Evolutionary conservation across 2,113 vertebrate species (phyloP).

Genomic region (Ameiurus melas): DNA sequence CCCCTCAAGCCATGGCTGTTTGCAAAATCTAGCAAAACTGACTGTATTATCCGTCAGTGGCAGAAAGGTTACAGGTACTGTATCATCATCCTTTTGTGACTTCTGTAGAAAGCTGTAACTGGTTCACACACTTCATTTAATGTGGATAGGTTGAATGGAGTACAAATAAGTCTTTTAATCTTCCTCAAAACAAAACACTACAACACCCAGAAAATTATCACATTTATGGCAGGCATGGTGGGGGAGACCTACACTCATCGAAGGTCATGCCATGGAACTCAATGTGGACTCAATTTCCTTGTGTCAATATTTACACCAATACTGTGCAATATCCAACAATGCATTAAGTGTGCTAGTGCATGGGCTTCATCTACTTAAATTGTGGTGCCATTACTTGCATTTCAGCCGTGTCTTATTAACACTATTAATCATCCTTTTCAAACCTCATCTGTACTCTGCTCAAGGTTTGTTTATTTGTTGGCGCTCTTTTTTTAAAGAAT

Average conservation of each 20-base stretch:
- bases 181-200: background rate
- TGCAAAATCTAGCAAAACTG: slow-evolving; percentile 28
- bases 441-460: slow-evolving; percentile 59
- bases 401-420: slow-evolving; percentile 55
- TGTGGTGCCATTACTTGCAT: slow-evolving; percentile 41
- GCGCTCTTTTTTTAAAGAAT: slow-evolving; percentile 50
- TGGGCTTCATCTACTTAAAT: slow-evolving; percentile 34
- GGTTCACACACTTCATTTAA: background rate
- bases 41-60: background rate
- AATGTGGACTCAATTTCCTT: slow-evolving; percentile 48
- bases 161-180: background rate
- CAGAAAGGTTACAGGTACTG: slow-evolving; percentile 19
- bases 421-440: slow-evolving; percentile 57
- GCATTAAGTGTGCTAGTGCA: slow-evolving; percentile 29
- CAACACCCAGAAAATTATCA: slow-evolving; percentile 2
- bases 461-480: slow-evolving; percentile 51
- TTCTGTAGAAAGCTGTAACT: background rate
- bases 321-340: slow-evolving; percentile 33
- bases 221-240: slow-evolving; percentile 6
- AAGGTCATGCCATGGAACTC: slow-evolving; percentile 31
- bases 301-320: slow-evolving; percentile 50
- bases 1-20: slow-evolving; percentile 38
- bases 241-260: too few relatives aligned
- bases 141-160: background rate
- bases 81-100: slow-evolving; percentile 50